Conservation (phyloP, 2,888 invertebrate genomes). For the Metopia argyrocephala region DNA sequence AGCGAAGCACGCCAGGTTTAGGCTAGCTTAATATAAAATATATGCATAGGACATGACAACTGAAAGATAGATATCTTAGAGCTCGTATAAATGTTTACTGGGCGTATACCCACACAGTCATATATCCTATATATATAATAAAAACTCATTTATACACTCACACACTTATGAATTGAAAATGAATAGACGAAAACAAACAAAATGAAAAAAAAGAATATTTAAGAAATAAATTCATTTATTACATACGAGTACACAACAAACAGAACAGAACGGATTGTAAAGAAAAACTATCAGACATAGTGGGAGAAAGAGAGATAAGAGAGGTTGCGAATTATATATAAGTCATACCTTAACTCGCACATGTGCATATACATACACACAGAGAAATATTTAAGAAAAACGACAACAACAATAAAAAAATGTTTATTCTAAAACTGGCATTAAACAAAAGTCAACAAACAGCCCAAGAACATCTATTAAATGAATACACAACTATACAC, state of each 20-base stretch:
- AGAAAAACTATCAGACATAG: slow-evolving; percentile 8
- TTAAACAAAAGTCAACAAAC: slow-evolving; percentile 43
- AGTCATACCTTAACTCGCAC: neutral
- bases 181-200: neutral
- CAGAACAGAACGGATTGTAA: slow-evolving; percentile 63
- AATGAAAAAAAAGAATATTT: slow-evolving; percentile 13
- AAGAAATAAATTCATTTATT: slow-evolving; percentile 59
- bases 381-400: slow-evolving; percentile 33
- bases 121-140: no score
- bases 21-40: no score
- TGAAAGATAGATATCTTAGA: no score
- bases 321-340: slow-evolving; percentile 17
- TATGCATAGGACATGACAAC: no score
- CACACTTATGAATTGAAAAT: neutral
- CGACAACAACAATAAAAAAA: neutral
- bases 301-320: neutral
- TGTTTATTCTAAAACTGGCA: slow-evolving; percentile 20
- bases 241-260: no score
- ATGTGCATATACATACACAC: no score
- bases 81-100: no score
- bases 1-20: no score
- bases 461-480: slow-evolving; percentile 3
- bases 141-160: neutral
- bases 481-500: slow-evolving; percentile 41
- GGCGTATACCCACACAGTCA: no score